Evolutionary conservation across 2,113 vertebrate genomes (phyloP).

Genomic region (Gymnogyps californianus): DNA sequence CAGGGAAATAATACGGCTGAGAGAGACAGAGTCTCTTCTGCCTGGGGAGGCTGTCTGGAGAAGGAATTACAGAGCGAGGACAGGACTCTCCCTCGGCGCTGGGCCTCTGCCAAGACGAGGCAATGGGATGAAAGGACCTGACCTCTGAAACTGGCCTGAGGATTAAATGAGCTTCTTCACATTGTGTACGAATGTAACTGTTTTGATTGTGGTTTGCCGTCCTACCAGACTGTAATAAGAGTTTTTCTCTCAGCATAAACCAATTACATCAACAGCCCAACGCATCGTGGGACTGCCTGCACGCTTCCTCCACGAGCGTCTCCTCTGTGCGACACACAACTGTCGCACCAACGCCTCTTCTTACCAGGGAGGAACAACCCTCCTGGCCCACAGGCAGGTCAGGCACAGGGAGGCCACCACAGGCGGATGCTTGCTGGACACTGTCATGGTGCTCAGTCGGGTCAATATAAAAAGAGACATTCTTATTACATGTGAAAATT

Average conservation of each 20-base stretch:
- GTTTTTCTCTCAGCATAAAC: slow-evolving; percentile 1
- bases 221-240: background rate
- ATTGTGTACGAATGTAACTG: background rate
- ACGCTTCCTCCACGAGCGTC: background rate
- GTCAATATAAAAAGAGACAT: background rate
- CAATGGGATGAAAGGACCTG: background rate
- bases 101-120: background rate
- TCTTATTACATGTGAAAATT: background rate
- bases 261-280: background rate
- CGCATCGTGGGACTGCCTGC: rapidly evolving
- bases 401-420: background rate
- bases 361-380: background rate
- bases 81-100: background rate
- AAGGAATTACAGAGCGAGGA: background rate
- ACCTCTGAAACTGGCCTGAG: slow-evolving; percentile 14
- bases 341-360: background rate
- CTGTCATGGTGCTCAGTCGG: background rate
- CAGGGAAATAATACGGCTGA: background rate
- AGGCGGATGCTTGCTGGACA: background rate
- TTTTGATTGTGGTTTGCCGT: slow-evolving; percentile 36
- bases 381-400: no score
- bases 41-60: background rate
- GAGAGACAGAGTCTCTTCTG: background rate
- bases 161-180: slow-evolving; percentile 39
- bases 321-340: background rate